Evolutionary conservation across 2,888 invertebrate genomes (phyloP).

Genomic region (Drosophila neutralis): DNA sequence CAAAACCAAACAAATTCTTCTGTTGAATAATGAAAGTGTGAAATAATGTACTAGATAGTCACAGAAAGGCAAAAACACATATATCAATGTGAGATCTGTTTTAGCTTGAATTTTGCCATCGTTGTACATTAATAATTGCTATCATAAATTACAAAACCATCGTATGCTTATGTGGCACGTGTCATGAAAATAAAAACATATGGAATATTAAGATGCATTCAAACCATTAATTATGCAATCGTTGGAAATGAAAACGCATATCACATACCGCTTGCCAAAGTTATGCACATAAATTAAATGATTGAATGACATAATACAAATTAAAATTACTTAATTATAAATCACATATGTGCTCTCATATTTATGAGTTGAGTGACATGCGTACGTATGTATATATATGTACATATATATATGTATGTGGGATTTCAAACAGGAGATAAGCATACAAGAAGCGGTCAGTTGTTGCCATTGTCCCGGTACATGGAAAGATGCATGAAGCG

Average conservation of each 20-base stretch:
- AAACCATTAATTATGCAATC: slow-evolving; percentile 58
- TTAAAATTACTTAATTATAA: slow-evolving; percentile 48
- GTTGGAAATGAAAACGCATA: slow-evolving; percentile 53
- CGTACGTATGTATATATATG: neutral
- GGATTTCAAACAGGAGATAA: too few species aligned
- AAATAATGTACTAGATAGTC: neutral
- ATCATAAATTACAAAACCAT: neutral
- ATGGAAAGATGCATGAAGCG: too few species aligned
- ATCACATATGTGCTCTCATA: slow-evolving; percentile 1
- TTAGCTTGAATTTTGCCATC: neutral
- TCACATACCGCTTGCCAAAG: slow-evolving; percentile 29
- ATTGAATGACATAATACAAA: slow-evolving; percentile 54
- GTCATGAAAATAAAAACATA: neutral
- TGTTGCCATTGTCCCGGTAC: too few species aligned
- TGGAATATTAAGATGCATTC: slow-evolving; percentile 25
- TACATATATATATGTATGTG: neutral
- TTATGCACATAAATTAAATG: slow-evolving; percentile 68
- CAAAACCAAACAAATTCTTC: neutral
- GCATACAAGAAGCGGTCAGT: too few species aligned
- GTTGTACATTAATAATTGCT: neutral
- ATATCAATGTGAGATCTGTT: neutral
- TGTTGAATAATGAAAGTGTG: neutral
- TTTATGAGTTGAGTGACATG: neutral
- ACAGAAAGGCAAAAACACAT: neutral
- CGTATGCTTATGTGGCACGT: neutral